Evolutionary conservation across 2,797 vertebrate species (phyloP), one percentile per base, ranked within the genome.

Genomic region (Sebastes cheni): DNA sequence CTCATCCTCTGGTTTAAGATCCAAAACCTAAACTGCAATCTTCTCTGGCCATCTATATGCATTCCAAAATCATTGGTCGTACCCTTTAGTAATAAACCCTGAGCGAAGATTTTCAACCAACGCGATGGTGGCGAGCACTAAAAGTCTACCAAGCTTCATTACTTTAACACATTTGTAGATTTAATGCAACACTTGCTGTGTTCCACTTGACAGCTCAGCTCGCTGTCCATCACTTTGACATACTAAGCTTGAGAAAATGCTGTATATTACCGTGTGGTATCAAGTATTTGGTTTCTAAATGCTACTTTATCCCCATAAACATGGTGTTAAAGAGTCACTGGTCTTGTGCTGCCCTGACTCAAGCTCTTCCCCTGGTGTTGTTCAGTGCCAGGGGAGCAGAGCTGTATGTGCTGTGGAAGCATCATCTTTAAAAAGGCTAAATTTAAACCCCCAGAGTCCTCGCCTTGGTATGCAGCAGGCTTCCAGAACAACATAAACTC

Each of bases 361-460:
- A 84, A 87, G 93, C 92, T 65, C 81, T 84, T 77, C 62, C 83
- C 78, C 81, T 67, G 86, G 56, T 88, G 86, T 61, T 52, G 76
- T 89, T 82, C 68, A 76, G 85, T 93, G 94, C 90, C 94, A 94
- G 90, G 79, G 84, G 77, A 89, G 83, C 87, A 80, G 87, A 90
- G 92, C 87, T 85, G 87, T 92, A 91, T 91, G 90, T 89, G 91
- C 90, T 90, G 93, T 93, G 93, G 94, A 95, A 92, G 95, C 95
- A 95, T 95, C 93, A 92, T 92, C 94, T 95, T 95, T 95, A 95
- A 95, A 94, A 93, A 92, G 93, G 91, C 95, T 96, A 96, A 96
- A 95, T 96, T 96, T 96, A 96, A 94, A 92, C 94, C 93, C 86
- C 84, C 72, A 87, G 89, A 94, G 88, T 91, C 86, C 67, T 84